Base-by-base conservation (phyloP, 2,113 vertebrate genomes). In the Scalopus aquaticus region DNA sequence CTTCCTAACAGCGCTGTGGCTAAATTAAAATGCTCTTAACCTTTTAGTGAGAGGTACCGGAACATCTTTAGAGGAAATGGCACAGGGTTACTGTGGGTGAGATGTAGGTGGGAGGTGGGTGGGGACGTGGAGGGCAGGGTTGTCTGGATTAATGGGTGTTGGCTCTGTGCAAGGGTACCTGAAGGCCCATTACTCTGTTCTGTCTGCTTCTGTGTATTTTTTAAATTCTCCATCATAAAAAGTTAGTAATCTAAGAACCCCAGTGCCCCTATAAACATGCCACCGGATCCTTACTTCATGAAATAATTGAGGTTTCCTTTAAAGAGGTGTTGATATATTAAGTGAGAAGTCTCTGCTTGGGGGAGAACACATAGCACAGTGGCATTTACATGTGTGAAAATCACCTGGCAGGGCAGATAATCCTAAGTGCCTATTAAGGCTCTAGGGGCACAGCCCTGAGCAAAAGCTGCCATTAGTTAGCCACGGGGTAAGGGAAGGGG, bases 221-320 rank as follows among this genome's bases (percentile, higher is more conserved):
- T 26, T 13, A 39, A 86, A 44, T n/a, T 91, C 69, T 93, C n/a
- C 5, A 1, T 74, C 35, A 42, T 94, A 24, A 51, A 85, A 73
- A 35, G n/a, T n/a, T n/a, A n/a, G 30, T 58, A 5, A 37, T 35
- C 6, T 20, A 35, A 69, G 73, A 78, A n/a, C 24, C 4, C 15
- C 19, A 51, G 0, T 15, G 4, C 15, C 7, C 10, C 3, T 46
- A 28, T 2, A 0, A 8, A 54, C 2, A 4, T 9, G 11, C 39
- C 20, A 4, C 7, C n/a, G 51, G 58, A 6, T 51, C 35, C 19
- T 51, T 82, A 35, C 19, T 56, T 73, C 46, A 6, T 42, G 39
- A 74, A 69, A 58, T 2, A 28, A 35, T 17, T 78, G 72, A 62
- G 70, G 44, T 39, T 70, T 79, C 5, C 74, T 85, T 46, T 44